phyloP scores from a whole-genome alignment of 2,888 invertebrate species.

The Theristus sp. region DNA sequence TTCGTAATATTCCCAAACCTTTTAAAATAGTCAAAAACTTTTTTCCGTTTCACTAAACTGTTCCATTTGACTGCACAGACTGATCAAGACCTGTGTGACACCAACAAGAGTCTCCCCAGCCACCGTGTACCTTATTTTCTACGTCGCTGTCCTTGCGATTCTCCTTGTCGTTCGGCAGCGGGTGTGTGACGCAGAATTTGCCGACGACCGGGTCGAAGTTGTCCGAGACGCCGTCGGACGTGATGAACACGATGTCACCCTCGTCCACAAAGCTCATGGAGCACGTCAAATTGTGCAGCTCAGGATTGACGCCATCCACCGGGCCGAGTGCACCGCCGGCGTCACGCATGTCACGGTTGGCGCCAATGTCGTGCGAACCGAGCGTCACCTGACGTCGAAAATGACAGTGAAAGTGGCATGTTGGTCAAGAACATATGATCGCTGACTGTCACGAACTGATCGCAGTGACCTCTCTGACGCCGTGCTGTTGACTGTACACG shows the following conservation, averaged over 20 bases:
- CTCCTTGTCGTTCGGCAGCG: conserved; percentile 14
- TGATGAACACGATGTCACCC: conserved; percentile 58
- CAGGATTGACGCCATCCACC: conserved; percentile 62
- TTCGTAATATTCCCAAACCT: too few species aligned
- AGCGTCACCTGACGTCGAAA: conserved; percentile 15
- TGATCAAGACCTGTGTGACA: too few species aligned
- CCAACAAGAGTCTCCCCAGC: too few species aligned
- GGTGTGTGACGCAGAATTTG: conserved; percentile 46
- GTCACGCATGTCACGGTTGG: conserved; percentile 67
- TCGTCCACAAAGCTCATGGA: conserved; percentile 51
- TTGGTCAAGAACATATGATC: too few species aligned
- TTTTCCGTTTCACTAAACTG: too few species aligned
- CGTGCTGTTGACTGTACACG: conserved; percentile 52
- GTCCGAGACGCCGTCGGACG: conserved; percentile 72
- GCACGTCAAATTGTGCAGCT: conserved; percentile 64
- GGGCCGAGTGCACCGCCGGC: conserved; percentile 70
- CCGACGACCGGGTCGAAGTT: conserved; percentile 80
- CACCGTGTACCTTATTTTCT: too few species aligned
- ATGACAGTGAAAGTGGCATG: too few species aligned
- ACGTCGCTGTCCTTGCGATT: too few species aligned
- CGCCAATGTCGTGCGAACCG: conserved; percentile 61
- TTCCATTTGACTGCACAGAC: too few species aligned
- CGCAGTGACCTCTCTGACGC: conserved; percentile 71
- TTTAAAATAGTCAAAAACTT: too few species aligned
- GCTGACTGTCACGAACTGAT: too few species aligned